These are phyloP conservation scores for Crotalus helleri DNA, from an alignment of 2,113 vertebrate species.

Conservation along the genomic window DNA sequence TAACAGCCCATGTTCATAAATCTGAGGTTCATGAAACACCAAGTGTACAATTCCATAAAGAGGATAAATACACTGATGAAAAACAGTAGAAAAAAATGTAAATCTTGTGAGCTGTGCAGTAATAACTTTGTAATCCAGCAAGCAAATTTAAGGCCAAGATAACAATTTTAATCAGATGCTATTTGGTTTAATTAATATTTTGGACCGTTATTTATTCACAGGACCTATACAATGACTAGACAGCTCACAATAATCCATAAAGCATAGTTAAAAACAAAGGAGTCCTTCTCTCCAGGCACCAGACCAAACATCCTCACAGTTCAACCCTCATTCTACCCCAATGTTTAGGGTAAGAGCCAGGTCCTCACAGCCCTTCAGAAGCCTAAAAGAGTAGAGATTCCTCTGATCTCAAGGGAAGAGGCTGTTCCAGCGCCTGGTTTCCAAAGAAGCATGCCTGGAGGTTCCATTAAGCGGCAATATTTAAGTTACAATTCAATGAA, in stretches of 20 bases:
- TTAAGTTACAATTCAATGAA: slow-evolving; percentile 4
- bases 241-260: neutral
- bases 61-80: too few species aligned
- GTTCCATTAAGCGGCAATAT: neutral
- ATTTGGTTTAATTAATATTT: too few species aligned
- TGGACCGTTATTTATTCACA: too few species aligned
- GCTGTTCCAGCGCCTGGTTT: neutral
- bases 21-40: too few species aligned
- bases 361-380: neutral
- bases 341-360: neutral
- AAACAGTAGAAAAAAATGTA: too few species aligned
- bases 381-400: neutral
- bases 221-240: neutral
- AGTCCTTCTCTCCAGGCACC: neutral
- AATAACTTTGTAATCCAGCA: too few species aligned
- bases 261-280: neutral
- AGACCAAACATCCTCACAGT: neutral
- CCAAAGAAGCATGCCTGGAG: too few species aligned
- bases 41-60: too few species aligned
- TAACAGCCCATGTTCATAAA: too few species aligned
- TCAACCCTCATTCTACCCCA: neutral
- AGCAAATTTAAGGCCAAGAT: too few species aligned
- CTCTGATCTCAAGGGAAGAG: neutral
- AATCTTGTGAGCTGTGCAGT: too few species aligned
- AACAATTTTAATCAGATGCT: too few species aligned